Percentiles rank a stretch among this genome's conserved stretches.
These are phyloP conservation scores for Nowickia ferox DNA, from an alignment of 2,888 invertebrate species.

Conservation along the genomic window DNA sequence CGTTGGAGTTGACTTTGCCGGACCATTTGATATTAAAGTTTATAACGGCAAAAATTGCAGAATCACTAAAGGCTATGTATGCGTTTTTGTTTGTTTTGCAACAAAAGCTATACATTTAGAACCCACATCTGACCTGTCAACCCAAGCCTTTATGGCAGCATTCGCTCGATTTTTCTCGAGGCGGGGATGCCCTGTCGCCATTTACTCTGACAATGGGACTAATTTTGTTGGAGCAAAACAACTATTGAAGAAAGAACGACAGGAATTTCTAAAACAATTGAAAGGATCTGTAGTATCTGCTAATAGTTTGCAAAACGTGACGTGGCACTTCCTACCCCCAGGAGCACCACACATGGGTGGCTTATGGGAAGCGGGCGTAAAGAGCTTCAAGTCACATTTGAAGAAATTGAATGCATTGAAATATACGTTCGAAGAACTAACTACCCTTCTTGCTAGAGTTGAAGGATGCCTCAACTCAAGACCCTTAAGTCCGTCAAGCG, in stretches of 20 bases:
- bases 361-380: too few species aligned
- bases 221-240: slow-evolving; percentile 23
- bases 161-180: slow-evolving; percentile 35
- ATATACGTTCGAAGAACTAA: slow-evolving; percentile 25
- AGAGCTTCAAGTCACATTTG: slow-evolving; percentile 1
- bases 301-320: not conserved
- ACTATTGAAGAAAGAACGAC: not conserved
- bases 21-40: too few species aligned
- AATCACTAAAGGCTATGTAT: too few species aligned
- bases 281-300: not conserved
- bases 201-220: slow-evolving; percentile 36
- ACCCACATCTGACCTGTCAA: slow-evolving; percentile 7
- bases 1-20: too few species aligned
- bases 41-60: too few species aligned
- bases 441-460: slow-evolving; percentile 12
- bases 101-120: slow-evolving; percentile 40
- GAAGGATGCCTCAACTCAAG: slow-evolving; percentile 46
- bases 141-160: slow-evolving; percentile 35
- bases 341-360: slow-evolving; percentile 41
- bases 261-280: not conserved
- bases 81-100: too few species aligned
- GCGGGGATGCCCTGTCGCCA: slow-evolving; percentile 12
- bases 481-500: slow-evolving; percentile 2
- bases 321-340: slow-evolving; percentile 23
- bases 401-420: not conserved